A percentile compares a stretch with the other conserved stretches of the same genome.
Conservation (phyloP, 2,888 invertebrate species). For the Meliscaeva auricollis region DNA sequence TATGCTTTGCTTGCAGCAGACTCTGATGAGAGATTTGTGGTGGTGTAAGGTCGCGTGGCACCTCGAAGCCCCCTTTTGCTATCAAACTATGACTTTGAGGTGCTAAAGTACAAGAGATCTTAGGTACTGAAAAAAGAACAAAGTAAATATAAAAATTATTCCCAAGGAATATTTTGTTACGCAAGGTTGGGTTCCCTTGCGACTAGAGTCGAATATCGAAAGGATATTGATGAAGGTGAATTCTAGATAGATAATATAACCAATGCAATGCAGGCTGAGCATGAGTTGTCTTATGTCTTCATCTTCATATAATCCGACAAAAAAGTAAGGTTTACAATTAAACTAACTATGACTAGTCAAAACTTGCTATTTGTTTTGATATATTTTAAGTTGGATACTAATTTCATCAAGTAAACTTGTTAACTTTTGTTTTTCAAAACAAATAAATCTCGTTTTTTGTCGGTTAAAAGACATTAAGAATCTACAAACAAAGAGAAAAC, state of each 20-base stretch:
- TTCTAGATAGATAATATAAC: too few relatives aligned
- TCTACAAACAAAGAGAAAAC: too few relatives aligned
- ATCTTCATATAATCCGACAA: too few relatives aligned
- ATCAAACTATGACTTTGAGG: slow-evolving; percentile 4
- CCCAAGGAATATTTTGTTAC: slow-evolving; percentile 5
- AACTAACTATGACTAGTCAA: too few relatives aligned
- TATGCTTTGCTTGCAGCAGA: slow-evolving; percentile 26
- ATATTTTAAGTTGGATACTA: too few relatives aligned
- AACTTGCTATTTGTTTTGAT: too few relatives aligned
- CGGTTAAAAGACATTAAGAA: too few relatives aligned
- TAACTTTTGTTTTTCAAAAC: too few relatives aligned
- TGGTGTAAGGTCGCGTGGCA: slow-evolving; percentile 53
- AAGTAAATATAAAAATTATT: neutral
- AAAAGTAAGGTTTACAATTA: too few relatives aligned
- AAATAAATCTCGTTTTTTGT: too few relatives aligned
- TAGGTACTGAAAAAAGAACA: neutral
- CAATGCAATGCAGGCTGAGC: neutral
- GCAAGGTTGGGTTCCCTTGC: neutral
- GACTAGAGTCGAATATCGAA: neutral
- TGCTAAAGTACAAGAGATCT: slow-evolving; percentile 56
- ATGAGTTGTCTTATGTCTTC: too few relatives aligned
- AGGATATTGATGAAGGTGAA: neutral
- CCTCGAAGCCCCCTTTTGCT: neutral
- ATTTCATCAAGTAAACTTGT: too few relatives aligned
- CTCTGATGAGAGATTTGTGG: slow-evolving; percentile 48